Base-by-base conservation (phyloP, 1,140 invertebrate species). In the Drosophila tani region DNA sequence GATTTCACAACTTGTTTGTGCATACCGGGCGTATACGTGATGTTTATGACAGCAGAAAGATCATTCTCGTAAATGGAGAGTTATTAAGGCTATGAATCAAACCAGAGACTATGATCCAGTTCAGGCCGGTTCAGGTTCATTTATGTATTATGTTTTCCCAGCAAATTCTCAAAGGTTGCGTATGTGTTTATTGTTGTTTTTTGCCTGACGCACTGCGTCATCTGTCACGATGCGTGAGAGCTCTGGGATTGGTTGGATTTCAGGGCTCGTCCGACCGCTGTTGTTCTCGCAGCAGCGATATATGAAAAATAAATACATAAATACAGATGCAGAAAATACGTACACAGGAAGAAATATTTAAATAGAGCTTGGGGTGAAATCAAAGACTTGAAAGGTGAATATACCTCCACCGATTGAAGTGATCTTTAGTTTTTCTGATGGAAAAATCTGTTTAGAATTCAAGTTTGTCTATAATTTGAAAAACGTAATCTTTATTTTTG, bases 201-300 rank as follows among this genome's bases (percentile, higher is more conserved):
- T 32, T 15, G 7, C 15, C 27, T 4, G 64, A 77, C 55, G 75
- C 75, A 78, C 65, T 77, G 64, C 65, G 64, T 69, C 75, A 62
- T 49, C 63, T 77, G 73, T 77, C 63, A 46, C 40, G 21, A 45
- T 53, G 43, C 57, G 50, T 77, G 74, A 77, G 65, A 56, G 83
- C 79, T 60, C 67, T 58, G 62, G 71, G 84, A 87, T 87, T 87
- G 83, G 83, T 60, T 47, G 79, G 67, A 69, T 83, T 88, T 83
- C 84, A 83, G 83, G 83, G 83, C 83, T 87, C 83, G 83, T 87
- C 81, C 64, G 67, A 69, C 65, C 56, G 57, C 53, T 51, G 56
- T 56, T 58, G 32, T 59, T 66, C 57, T 63, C 57, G 41, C 38
- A 45, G 38, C 53, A 6, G 38, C 43, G 49, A 46, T 57, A 67